A percentile compares a stretch with the other conserved stretches of the same genome.
These are phyloP conservation scores for Nasonia vitripennis DNA, from an alignment of 1,140 invertebrate species.

Conservation along the genomic window DNA sequence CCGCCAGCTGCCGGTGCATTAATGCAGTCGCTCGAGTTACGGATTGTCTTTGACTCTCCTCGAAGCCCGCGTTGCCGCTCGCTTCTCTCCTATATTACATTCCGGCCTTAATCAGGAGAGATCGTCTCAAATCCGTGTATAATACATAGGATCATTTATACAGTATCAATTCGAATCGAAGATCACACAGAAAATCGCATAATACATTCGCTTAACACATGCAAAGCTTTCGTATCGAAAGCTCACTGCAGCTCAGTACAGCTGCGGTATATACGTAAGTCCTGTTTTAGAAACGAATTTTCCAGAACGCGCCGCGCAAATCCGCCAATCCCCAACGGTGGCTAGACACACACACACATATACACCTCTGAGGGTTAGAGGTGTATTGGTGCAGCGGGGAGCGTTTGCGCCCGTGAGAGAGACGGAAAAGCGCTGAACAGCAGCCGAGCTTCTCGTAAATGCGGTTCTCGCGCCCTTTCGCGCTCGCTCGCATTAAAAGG, in stretches of 20 bases:
- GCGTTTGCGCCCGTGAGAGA: not conserved
- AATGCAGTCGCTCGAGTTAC: conserved; percentile 18
- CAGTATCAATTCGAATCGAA: too few species aligned
- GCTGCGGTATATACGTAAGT: not conserved
- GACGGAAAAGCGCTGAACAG: not conserved
- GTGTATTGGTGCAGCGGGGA: not conserved
- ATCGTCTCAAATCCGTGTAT: not conserved
- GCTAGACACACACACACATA: not conserved
- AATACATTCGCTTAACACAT: too few species aligned
- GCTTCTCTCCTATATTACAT: not conserved
- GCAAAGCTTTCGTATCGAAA: not conserved
- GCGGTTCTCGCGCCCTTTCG: conserved; percentile 7
- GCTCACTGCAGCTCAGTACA: too few species aligned
- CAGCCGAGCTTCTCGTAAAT: not conserved
- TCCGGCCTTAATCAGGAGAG: not conserved
- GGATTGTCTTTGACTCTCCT: conserved; percentile 20
- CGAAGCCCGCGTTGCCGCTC: not conserved
- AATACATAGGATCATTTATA: too few species aligned
- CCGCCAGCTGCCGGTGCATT: not conserved
- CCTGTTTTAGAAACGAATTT: conserved; percentile 16
- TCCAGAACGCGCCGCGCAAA: conserved; percentile 9
- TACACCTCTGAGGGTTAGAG: not conserved
- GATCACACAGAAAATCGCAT: too few species aligned
- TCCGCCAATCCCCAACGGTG: conserved; percentile 8
- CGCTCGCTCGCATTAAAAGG: conserved; percentile 15